These are phyloP conservation scores for Zygaena filipendulae DNA, from an alignment of 2,888 invertebrate species.

Conservation along the genomic window DNA sequence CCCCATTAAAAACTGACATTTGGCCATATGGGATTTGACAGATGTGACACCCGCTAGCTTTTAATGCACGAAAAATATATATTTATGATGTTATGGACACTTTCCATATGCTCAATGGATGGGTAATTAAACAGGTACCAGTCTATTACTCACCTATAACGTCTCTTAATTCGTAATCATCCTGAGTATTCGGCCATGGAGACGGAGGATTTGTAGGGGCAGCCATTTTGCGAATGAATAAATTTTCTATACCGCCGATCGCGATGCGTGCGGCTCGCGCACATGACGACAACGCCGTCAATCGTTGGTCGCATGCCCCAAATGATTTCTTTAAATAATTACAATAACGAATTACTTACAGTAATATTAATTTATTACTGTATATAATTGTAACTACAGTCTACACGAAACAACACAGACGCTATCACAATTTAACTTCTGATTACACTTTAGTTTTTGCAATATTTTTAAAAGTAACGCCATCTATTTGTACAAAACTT, in stretches of 20 bases:
- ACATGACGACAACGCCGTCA: slow-evolving; percentile 38
- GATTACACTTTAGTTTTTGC: slow-evolving; percentile 9
- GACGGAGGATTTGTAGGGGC: slow-evolving; percentile 38
- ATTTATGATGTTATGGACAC: too few species aligned
- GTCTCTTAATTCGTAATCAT: slow-evolving; percentile 92
- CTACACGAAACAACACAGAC: too few species aligned
- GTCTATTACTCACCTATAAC: slow-evolving; percentile 91
- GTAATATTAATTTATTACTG: not conserved
- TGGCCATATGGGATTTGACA: too few species aligned
- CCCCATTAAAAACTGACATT: too few species aligned
- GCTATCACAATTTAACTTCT: too few species aligned
- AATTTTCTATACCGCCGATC: slow-evolving; percentile 32
- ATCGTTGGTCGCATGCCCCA: slow-evolving; percentile 33
- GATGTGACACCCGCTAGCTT: too few species aligned
- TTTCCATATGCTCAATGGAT: too few species aligned
- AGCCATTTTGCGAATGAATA: slow-evolving; percentile 56
- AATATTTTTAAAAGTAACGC: too few species aligned
- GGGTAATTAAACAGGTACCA: too few species aligned
- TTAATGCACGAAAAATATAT: too few species aligned
- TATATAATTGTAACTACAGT: slow-evolving; percentile 2
- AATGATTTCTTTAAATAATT: slow-evolving; percentile 34
- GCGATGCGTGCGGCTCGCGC: slow-evolving; percentile 45
- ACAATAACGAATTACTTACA: slow-evolving; percentile 7
- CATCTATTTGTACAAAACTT: too few species aligned
- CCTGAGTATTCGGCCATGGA: slow-evolving; percentile 90